phyloP scores from a whole-genome alignment of 2,888 invertebrate species.

The Odontothrips loti region DNA sequence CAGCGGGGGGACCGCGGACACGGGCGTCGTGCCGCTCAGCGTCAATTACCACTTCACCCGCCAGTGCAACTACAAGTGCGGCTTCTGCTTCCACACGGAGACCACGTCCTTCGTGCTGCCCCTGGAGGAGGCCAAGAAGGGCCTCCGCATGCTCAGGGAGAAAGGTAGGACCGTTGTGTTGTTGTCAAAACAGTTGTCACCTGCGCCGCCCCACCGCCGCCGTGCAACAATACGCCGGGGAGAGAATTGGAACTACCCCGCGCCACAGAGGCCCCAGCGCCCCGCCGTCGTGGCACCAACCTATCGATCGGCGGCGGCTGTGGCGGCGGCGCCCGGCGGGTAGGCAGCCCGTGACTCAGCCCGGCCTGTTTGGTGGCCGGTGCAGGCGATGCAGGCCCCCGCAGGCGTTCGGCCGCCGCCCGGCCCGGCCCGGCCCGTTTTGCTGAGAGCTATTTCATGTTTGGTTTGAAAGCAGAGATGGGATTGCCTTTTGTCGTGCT shows the following conservation, averaged over 20 bases:
- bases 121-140: constrained; percentile 49
- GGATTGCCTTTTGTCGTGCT: too few species aligned
- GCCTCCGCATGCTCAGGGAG: constrained; percentile 46
- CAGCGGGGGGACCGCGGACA: too few species aligned
- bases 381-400: too few species aligned
- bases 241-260: background rate
- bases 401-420: too few species aligned
- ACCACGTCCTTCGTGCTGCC: constrained; percentile 50
- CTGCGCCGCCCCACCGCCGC: background rate
- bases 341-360: background rate
- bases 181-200: background rate
- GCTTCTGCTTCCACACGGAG: constrained; percentile 55
- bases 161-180: constrained; percentile 42
- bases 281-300: background rate
- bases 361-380: background rate
- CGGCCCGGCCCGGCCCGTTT: too few species aligned
- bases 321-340: background rate
- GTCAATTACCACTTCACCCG: constrained; percentile 55
- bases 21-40: constrained; percentile 40
- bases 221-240: background rate
- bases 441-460: too few species aligned
- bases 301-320: background rate
- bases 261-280: background rate
- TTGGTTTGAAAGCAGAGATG: too few species aligned
- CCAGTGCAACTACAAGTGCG: constrained; percentile 52